Evolutionary conservation across 1,140 invertebrate genomes (phyloP), one percentile per base, ranked within the genome.

Genomic region (Saccostrea glomerata): DNA sequence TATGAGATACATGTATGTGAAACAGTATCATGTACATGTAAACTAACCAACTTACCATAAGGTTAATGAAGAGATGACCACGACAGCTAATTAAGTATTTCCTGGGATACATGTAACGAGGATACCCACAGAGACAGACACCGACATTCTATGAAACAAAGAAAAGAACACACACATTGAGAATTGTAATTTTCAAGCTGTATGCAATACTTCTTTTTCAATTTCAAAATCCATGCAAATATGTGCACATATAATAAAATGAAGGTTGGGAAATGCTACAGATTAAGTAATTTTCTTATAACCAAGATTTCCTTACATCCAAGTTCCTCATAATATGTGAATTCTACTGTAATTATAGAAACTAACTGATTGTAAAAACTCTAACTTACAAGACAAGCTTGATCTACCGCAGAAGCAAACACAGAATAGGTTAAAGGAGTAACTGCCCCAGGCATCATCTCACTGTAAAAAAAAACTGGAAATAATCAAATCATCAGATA

Each of bases 351-450:
- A 47, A 20, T 60, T 60, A 13, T 63, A n/a, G 58, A 63, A 63
- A 63, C 15, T 63, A n/a, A 63, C 6, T 20, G 58, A 63, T 63
- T n/a, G n/a, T 63, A 63, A 11, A 73, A 15, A 17, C 77, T 23
- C 13, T 11, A 30, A 54, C 87, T 20, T 89, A 93, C 90, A 89
- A 95, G 93, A 30, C 95, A 63, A 5, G 88, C 86, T 9, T 91
- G 54, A 87, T 96, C 95, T 0, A 96, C 86, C 23, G 86, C 13
- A n/a, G 86, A 82, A 6, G 90, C 15, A 58, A 96, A 87, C 0
- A 93, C 92, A 3, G 94, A 95, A 12, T 93, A 82, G 3, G 95
- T 93, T 0, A 97, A 92, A 4, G 96, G 95, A 66, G 95, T 95
- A 2, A 94, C 60, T 7, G 95, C 94, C 40, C 82, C 82, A 54